These are phyloP conservation scores for Aeoliscus strigatus DNA, from an alignment of 2,797 vertebrate species.

Conservation along the genomic window DNA sequence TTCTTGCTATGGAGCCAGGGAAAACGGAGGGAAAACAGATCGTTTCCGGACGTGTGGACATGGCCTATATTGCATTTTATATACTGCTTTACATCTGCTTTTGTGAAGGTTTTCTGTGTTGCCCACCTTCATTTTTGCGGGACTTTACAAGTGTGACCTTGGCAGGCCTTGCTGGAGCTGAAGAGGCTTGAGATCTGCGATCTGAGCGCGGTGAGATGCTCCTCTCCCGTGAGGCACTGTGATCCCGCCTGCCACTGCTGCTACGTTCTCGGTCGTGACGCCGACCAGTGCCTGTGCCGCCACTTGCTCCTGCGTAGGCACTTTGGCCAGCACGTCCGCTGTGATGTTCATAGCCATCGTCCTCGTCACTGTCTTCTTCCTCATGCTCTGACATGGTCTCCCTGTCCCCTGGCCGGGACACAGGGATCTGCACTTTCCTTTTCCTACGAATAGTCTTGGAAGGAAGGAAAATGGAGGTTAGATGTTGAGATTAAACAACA, in stretches of 20 bases:
- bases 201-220: conserved; percentile 91
- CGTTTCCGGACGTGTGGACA: too few species aligned
- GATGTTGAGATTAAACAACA: too few species aligned
- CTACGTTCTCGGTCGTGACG: conserved; percentile 66
- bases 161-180: conserved; percentile 84
- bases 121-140: conserved; percentile 92
- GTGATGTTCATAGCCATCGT: conserved; percentile 81
- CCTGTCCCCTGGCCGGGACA: conserved; percentile 82
- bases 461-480: not conserved
- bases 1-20: too few species aligned
- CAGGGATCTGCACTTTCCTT: conserved; percentile 91
- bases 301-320: conserved; percentile 69
- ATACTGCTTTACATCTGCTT: too few species aligned
- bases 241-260: conserved; percentile 70
- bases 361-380: conserved; percentile 93
- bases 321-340: conserved; percentile 66
- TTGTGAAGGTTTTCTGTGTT: too few species aligned
- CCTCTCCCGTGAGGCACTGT: conserved; percentile 87
- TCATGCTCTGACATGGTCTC: conserved; percentile 91
- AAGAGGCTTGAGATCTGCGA: conserved; percentile 81
- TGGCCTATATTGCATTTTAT: too few species aligned
- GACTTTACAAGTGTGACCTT: conserved; percentile 97
- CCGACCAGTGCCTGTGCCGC: conserved; percentile 63
- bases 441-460: conserved; percentile 91
- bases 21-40: too few species aligned